Base-by-base conservation (phyloP, 2,797 vertebrate species). In the Eulemur rubriventer region DNA sequence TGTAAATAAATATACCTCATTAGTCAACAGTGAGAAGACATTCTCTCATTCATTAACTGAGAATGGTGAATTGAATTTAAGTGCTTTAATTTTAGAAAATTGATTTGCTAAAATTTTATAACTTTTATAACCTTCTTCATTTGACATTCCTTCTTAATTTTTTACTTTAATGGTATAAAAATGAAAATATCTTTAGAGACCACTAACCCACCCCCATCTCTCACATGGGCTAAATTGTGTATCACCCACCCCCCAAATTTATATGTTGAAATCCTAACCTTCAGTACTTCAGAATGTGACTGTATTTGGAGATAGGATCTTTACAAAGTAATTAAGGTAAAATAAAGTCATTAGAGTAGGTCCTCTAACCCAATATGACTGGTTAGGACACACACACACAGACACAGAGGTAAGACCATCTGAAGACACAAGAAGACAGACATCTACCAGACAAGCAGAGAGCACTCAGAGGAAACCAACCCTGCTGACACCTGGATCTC, bases 1-100 rank as follows among this genome's bases (percentile, higher is more conserved):
- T 78, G 8, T 92, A 70, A 86, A 90, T 72, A 94, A 84, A 41
- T 41, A 67, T 69, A 48, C 17, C 2, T 35, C 20, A 16, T 30
- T 26, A 38, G 4, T 93, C 8, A 70, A 35, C 6, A 33, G 3
- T 52, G 43, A 92, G 22, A 75, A 88, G 35, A 61, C 6, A 55
- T 59, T 75, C 14, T 93, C 43, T 63, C 5, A 81, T 91, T 93
- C n/a, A 76, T 85, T 94, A 89, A 65, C 12, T 92, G 18, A n/a
- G 38, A 75, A 48, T 22, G 22, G 9, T 76, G 50, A 48, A 57
- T 57, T 69, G 10, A 80, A 84, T 22, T 80, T 46, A 55, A 33
- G 9, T 67, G 35, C 33, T 91, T 87, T 61, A 73, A 73, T 46
- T 91, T 75, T 78, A 87, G 33, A 57, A 97, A 93, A 55, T 5